Percentiles rank a stretch among this genome's conserved stretches.
Evolutionary conservation across 2,888 invertebrate species (phyloP).

Genomic region (Zaprionus lineosus): DNA sequence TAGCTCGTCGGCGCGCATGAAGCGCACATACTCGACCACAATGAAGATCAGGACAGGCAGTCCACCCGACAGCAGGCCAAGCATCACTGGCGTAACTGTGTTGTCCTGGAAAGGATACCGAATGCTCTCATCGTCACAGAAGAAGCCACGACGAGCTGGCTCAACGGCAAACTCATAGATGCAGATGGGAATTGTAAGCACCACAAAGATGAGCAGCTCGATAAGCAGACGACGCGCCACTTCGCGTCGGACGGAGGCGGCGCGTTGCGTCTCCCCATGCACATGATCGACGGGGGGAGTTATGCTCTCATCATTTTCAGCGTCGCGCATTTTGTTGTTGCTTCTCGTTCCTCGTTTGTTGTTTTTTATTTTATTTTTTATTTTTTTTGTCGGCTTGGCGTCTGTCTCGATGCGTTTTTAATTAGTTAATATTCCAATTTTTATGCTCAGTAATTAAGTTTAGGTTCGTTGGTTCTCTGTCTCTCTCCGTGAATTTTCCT

Average conservation of each 20-base stretch:
- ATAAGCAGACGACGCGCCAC: slow-evolving; percentile 53
- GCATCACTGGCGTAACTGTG: slow-evolving; percentile 61
- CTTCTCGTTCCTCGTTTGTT: slow-evolving; percentile 1
- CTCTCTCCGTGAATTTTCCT: too few relatives aligned
- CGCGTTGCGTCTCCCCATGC: slow-evolving; percentile 2
- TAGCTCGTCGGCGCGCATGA: slow-evolving; percentile 43
- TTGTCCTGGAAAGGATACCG: slow-evolving; percentile 71
- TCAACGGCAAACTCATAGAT: slow-evolving; percentile 73
- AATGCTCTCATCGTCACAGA: slow-evolving; percentile 76
- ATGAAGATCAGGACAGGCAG: slow-evolving; percentile 55
- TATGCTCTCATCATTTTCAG: slow-evolving; percentile 41
- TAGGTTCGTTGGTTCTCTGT: slow-evolving; percentile 26
- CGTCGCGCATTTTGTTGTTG: slow-evolving; percentile 56
- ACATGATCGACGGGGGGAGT: background rate
- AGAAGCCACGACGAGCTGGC: slow-evolving; percentile 75
- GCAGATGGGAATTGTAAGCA: slow-evolving; percentile 64
- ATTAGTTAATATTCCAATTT: slow-evolving; percentile 72
- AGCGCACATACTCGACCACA: slow-evolving; percentile 65
- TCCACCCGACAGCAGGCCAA: slow-evolving; percentile 53
- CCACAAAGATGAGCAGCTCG: slow-evolving; percentile 66
- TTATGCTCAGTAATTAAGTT: slow-evolving; percentile 51
- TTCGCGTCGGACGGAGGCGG: slow-evolving; percentile 37
- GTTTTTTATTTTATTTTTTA: too few relatives aligned
- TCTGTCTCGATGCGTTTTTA: slow-evolving; percentile 52
- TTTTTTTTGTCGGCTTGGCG: too few relatives aligned